Evolutionary conservation across 2,888 invertebrate genomes (phyloP), one percentile per base, ranked within the genome.

Genomic region (Xylota segnis): DNA sequence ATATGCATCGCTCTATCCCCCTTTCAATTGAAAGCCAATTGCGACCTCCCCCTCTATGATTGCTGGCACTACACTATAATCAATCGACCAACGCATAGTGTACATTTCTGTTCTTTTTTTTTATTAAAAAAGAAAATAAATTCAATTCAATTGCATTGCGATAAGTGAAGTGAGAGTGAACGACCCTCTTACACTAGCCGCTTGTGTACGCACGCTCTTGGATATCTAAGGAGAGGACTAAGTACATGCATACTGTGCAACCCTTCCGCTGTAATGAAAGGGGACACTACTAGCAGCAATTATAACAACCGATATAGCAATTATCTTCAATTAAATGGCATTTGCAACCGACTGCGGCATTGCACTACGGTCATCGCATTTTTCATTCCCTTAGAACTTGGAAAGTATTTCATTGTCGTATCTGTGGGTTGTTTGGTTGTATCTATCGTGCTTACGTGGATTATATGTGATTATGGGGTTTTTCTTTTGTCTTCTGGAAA

Each of bases 271-370:
- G 1, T 5, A 12, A 23, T 2, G 18, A 34, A n/a, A 10, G 34
- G 23, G 40, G 40, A 54, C 54, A 54, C 52, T 29, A 12, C 29
- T 7, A 27, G 40, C 27, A 40, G 58, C 58, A 66, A 75, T 75
- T 75, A 75, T 45, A 75, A 45, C 65, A 37, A 65, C 63, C 66
- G 66, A 75, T 75, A 58, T 37, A 47, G n/a, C 75, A 75, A 75
- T 75, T 75, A 66, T 75, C 58, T 56, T 75, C 65, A 75, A 75
- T 75, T 75, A 75, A 75, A 75, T 66, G n/a, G 58, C 66, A 66
- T 75, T 75, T 34, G 37, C 52, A 40, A 37, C 12, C n/a, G 34
- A 58, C 23, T 34, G 14, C 23, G 10, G 58, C 47, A 63, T n/a
- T n/a, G 29, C 59, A 29, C 54, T 34, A 37, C 23, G n/a, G 32